These are phyloP conservation scores for Drosophila grimshawi DNA, from an alignment of 1,140 invertebrate genomes.

Conservation along the genomic window DNA sequence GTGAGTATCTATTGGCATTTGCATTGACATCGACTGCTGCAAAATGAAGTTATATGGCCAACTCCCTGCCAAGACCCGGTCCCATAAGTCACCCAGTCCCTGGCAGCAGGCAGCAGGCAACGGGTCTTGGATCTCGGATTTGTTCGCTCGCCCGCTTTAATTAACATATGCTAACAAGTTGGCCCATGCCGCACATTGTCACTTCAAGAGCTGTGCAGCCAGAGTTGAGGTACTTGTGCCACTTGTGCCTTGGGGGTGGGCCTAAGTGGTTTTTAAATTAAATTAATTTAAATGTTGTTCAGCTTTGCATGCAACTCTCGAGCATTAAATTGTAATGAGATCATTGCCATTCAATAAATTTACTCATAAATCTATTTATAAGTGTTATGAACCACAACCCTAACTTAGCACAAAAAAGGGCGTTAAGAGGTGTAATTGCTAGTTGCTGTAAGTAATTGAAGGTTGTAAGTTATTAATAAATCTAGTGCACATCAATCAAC, in stretches of 20 bases:
- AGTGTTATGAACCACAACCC: slow-evolving; percentile 57
- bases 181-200: slow-evolving; percentile 79
- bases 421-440: slow-evolving; percentile 32
- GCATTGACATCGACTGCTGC: slow-evolving; percentile 44
- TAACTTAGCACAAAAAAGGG: slow-evolving; percentile 64
- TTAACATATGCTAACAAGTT: slow-evolving; percentile 83
- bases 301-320: slow-evolving; percentile 38
- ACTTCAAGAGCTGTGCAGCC: slow-evolving; percentile 64
- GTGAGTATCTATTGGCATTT: slow-evolving; percentile 66
- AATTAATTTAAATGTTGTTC: slow-evolving; percentile 77
- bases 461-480: background rate
- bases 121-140: slow-evolving; percentile 33
- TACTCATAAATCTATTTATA: slow-evolving; percentile 76
- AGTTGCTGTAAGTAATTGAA: background rate
- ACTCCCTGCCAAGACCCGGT: slow-evolving; percentile 62
- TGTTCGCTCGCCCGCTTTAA: slow-evolving; percentile 73
- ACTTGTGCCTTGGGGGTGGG: slow-evolving; percentile 77
- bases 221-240: slow-evolving; percentile 35
- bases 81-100: slow-evolving; percentile 70
- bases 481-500: background rate
- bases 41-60: slow-evolving; percentile 68
- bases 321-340: slow-evolving; percentile 80
- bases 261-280: slow-evolving; percentile 82
- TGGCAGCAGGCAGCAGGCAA: slow-evolving; percentile 66
- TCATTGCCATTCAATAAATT: slow-evolving; percentile 78